Evolutionary conservation across 2,113 vertebrate genomes (phyloP).

Genomic region (Sterrhoptilus dennistouni): DNA sequence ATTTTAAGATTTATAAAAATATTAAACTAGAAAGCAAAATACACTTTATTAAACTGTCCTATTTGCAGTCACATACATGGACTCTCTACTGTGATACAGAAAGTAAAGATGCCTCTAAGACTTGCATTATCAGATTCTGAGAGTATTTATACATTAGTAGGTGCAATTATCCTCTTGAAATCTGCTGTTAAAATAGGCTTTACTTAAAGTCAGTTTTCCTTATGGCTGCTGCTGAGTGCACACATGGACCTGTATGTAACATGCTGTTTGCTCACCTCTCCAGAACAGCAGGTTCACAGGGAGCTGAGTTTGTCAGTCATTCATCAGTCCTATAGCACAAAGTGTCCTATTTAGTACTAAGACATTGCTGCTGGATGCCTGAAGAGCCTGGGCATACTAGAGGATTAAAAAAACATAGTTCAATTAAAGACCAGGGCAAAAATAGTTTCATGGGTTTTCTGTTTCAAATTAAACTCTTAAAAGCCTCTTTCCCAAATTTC

Average conservation of each 20-base stretch:
- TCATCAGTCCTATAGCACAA: neutral
- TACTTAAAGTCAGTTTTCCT: neutral
- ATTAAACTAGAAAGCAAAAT: neutral
- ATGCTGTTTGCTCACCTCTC: neutral
- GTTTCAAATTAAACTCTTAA: slow-evolving; percentile 50
- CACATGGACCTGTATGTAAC: neutral
- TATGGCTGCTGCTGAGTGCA: neutral
- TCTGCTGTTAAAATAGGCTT: neutral
- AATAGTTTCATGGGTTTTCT: slow-evolving; percentile 21
- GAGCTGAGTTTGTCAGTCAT: neutral
- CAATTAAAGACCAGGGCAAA: slow-evolving; percentile 26
- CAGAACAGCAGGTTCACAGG: neutral
- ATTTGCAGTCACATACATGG: neutral
- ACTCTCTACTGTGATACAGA: neutral
- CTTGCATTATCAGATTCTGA: neutral
- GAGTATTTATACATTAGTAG: neutral
- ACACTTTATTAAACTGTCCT: neutral
- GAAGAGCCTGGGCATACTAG: neutral
- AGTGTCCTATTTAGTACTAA: slow-evolving; percentile 15
- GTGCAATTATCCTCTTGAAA: neutral
- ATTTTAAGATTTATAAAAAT: slow-evolving; percentile 43
- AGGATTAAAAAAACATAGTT: neutral
- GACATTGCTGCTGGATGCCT: neutral
- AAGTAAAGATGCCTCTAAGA: neutral
- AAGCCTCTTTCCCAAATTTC: slow-evolving; percentile 41